Evolutionary conservation across 1,140 invertebrate genomes (phyloP).

Genomic region (Drosophila kurseongensis): DNA sequence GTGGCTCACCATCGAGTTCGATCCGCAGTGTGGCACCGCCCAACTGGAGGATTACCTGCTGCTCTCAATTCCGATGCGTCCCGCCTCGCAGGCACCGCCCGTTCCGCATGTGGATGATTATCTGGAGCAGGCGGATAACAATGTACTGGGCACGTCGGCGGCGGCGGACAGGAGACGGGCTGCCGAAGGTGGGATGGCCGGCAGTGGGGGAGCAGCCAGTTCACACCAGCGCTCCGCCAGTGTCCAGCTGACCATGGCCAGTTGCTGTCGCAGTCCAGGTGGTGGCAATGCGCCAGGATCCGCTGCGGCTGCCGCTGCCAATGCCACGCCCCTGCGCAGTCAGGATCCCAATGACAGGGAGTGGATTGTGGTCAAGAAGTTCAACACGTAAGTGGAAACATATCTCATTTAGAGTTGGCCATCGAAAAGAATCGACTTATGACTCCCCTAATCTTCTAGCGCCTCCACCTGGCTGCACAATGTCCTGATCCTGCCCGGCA

Average conservation of each 20-base stretch:
- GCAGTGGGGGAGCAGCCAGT: conserved; percentile 4
- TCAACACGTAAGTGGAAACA: conserved; percentile 71
- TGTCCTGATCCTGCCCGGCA: conserved; percentile 95
- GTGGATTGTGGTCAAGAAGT: conserved; percentile 84
- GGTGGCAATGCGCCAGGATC: conserved; percentile 7
- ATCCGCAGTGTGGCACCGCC: conserved; percentile 95
- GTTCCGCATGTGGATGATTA: conserved; percentile 63
- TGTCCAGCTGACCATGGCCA: conserved; percentile 64
- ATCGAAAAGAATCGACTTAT: too few species aligned
- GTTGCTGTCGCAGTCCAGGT: conserved; percentile 54
- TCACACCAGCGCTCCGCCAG: conserved; percentile 42
- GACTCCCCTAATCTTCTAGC: conserved; percentile 80
- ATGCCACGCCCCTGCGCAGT: conserved; percentile 12
- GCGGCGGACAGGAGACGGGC: neutral
- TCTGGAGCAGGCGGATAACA: conserved; percentile 75
- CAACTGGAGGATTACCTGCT: conserved; percentile 97
- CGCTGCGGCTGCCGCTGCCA: neutral
- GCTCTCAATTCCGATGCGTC: conserved; percentile 90
- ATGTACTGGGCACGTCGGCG: conserved; percentile 13
- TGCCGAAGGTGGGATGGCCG: neutral
- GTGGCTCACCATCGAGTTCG: conserved; percentile 97
- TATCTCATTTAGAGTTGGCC: too few species aligned
- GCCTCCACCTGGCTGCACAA: conserved; percentile 94
- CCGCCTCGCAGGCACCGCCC: conserved; percentile 18
- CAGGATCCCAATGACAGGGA: conserved; percentile 57